Evolutionary conservation across 2,888 invertebrate genomes (phyloP).

Genomic region (Coelinius sp.): DNA sequence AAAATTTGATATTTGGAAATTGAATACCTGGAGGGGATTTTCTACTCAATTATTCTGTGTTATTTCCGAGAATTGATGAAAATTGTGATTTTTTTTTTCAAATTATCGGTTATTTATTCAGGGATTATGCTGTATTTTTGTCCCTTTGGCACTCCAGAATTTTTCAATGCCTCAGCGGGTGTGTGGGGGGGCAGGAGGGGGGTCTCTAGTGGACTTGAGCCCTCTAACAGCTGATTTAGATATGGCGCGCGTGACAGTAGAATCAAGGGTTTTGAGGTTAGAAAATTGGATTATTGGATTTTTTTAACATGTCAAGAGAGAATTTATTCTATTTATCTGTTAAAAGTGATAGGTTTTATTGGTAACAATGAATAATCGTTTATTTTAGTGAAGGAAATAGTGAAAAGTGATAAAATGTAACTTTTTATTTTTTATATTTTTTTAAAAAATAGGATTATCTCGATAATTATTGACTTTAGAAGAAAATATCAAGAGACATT

Average conservation of each 20-base stretch:
- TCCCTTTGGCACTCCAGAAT: not conserved
- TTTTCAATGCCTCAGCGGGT: not conserved
- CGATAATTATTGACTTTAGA: too few species aligned
- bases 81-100: not conserved
- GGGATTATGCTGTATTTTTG: not conserved
- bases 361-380: too few species aligned
- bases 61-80: too few species aligned
- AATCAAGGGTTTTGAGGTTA: conserved; percentile 42
- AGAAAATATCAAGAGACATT: too few species aligned
- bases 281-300: conserved; percentile 1
- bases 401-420: too few species aligned
- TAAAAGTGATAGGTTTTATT: too few species aligned
- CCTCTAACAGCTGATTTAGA: conserved; percentile 50
- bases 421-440: too few species aligned
- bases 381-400: too few species aligned
- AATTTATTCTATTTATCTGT: not conserved
- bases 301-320: not conserved
- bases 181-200: not conserved
- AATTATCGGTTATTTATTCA: not conserved
- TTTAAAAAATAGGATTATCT: too few species aligned
- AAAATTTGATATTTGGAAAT: too few species aligned
- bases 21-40: too few species aligned
- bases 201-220: conserved; percentile 27
- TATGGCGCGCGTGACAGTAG: conserved; percentile 50
- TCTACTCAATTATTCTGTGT: not conserved